Conservation (phyloP, 2,113 vertebrate species). For the Lophius piscatorius region DNA sequence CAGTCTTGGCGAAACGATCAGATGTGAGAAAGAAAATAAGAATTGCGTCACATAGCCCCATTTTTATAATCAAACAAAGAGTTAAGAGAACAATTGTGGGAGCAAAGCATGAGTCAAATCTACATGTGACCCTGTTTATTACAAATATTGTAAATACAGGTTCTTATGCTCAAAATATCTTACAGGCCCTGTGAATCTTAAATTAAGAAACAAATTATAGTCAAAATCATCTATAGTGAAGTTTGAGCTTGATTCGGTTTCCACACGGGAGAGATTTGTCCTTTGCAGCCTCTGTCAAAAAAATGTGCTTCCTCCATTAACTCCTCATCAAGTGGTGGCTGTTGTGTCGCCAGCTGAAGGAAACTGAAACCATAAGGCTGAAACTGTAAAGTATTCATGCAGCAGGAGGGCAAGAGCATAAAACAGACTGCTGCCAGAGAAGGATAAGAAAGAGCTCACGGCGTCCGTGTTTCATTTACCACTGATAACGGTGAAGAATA, state of each 20-base stretch:
- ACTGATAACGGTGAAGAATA: slow-evolving; percentile 4
- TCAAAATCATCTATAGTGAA: neutral
- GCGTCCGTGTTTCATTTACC: slow-evolving; percentile 17
- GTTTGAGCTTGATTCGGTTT: neutral
- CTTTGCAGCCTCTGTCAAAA: too few species aligned
- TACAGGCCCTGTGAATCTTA: slow-evolving; percentile 12
- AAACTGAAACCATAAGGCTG: too few species aligned
- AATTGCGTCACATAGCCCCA: too few species aligned
- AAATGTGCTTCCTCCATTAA: too few species aligned
- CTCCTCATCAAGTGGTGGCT: too few species aligned
- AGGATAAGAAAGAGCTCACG: slow-evolving; percentile 1
- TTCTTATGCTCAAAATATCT: slow-evolving; percentile 11
- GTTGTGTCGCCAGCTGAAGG: too few species aligned
- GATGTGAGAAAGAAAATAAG: too few species aligned
- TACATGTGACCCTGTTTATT: slow-evolving; percentile 54
- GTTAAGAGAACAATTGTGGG: neutral
- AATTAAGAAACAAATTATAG: too few species aligned
- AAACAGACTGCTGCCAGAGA: neutral
- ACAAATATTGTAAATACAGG: slow-evolving; percentile 56
- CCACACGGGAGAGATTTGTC: neutral
- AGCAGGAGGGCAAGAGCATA: slow-evolving; percentile 3
- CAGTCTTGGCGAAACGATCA: too few species aligned
- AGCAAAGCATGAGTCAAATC: neutral
- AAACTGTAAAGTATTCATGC: neutral
- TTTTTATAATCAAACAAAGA: too few species aligned